phyloP scores from a whole-genome alignment of 2,113 vertebrate species.

The Butorides virescens region DNA sequence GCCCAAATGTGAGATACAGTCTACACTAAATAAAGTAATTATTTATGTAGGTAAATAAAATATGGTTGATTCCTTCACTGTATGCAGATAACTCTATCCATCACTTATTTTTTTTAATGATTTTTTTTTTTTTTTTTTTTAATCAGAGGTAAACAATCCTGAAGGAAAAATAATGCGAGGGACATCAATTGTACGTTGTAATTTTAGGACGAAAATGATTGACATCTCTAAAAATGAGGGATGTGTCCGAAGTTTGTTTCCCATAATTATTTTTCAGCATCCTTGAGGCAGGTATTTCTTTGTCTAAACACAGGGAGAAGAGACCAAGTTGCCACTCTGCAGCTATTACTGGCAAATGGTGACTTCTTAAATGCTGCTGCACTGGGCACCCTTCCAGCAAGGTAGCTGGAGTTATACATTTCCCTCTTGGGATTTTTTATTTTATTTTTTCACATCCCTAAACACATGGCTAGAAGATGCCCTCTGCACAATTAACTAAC shows the following conservation, averaged over 20 bases:
- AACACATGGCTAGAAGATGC: neutral
- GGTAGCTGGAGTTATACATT: neutral
- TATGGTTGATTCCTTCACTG: neutral
- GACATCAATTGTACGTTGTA: neutral
- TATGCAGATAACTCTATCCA: neutral
- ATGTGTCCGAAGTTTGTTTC: neutral
- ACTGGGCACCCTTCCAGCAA: neutral
- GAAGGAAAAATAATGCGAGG: neutral
- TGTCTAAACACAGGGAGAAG: neutral
- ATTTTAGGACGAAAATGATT: neutral
- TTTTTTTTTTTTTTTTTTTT: neutral
- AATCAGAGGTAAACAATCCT: neutral
- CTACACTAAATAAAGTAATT: neutral
- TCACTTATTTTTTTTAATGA: neutral
- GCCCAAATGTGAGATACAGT: neutral
- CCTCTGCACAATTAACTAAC: neutral
- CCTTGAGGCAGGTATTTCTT: neutral
- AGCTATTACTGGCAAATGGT: neutral
- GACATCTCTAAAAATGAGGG: neutral
- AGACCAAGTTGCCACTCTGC: neutral
- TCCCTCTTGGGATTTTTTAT: neutral
- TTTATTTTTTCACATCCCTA: neutral
- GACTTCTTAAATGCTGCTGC: neutral
- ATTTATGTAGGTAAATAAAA: neutral
- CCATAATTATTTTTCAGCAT: constrained; percentile 5